These are phyloP conservation scores for Tenthredo notha DNA, from an alignment of 2,888 invertebrate genomes.

Conservation along the genomic window DNA sequence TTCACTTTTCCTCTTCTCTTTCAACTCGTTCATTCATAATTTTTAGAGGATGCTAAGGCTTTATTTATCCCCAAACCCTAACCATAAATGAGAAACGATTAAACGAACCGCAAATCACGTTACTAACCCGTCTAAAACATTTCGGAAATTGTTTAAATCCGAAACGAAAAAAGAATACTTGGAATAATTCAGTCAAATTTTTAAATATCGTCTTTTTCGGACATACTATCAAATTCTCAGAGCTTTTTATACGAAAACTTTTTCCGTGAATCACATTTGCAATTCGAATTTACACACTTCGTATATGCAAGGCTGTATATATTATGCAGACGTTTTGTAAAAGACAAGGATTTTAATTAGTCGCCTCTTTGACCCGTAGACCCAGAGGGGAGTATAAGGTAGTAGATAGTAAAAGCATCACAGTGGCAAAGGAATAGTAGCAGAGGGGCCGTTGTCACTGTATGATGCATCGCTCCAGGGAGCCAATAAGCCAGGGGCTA, in stretches of 20 bases:
- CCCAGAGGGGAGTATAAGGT: background rate
- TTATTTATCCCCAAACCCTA: constrained; percentile 19
- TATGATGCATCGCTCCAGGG: constrained; percentile 50
- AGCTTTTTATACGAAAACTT: background rate
- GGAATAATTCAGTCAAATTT: too few species aligned
- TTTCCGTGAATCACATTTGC: background rate
- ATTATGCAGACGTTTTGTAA: background rate
- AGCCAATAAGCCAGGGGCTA: constrained; percentile 48
- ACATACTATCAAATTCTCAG: too few species aligned
- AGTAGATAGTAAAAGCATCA: background rate
- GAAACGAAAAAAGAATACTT: background rate
- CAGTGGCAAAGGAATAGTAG: constrained; percentile 38
- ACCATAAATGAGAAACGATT: background rate
- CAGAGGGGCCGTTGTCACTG: constrained; percentile 51
- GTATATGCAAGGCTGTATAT: background rate
- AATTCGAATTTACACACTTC: background rate
- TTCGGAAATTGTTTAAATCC: background rate
- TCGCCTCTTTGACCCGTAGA: constrained; percentile 50
- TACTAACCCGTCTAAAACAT: background rate
- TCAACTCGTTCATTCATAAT: constrained; percentile 47
- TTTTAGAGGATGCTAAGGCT: constrained; percentile 2
- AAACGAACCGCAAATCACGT: constrained; percentile 2
- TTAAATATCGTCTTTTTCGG: too few species aligned
- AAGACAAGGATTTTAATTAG: constrained; percentile 59
- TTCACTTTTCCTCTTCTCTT: constrained; percentile 43